Base-by-base conservation (phyloP, 2,888 invertebrate genomes). In the Coecobrya sp. region DNA sequence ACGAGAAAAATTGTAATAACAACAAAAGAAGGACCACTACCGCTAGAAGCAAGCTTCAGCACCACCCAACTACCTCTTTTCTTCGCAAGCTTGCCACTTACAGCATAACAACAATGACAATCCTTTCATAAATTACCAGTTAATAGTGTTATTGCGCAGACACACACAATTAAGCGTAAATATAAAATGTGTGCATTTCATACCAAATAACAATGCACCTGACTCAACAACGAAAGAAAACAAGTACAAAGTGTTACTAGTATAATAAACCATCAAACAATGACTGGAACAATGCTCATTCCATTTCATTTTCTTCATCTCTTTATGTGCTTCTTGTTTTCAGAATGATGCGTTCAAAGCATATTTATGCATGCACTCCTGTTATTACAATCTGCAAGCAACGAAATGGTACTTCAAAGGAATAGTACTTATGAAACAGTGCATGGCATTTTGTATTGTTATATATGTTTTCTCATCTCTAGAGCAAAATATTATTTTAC, bases 71-170 rank as follows among this genome's bases (percentile, higher is more conserved):
- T n/a, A 42, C 45, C n/a, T 42, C 22, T 49, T 76, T 73, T 49
- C 25, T 25, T 11, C 76, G 11, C 25, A 36, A n/a, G 49, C 25
- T 73, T 49, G 4, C 25, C 55, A 49, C 22, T 68, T 62, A 22
- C 65, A n/a, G n/a, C n/a, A 79, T 45, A 76, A 73, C 42, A 73
- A 11, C 27, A 68, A 42, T 82, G 84, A 89, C 89, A 89, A 89
- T 84, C 73, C 70, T 88, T 89, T 89, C 89, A 89, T 89, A 89
- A 89, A 89, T 89, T 84, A 89, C 55, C n/a, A n/a, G 73, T 82
- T 89, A 89, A 89, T 89, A 73, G 84, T 42, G 55, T 59, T 59
- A 81, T 81, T 81, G 59, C 55, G n/a, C n/a, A 19, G 25, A 49
- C 11, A 59, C 55, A 55, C 30, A 79, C 52, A 79, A 79, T 79